These are phyloP conservation scores for Nasonovia ribisnigri DNA, from an alignment of 2,888 invertebrate genomes.

Conservation along the genomic window DNA sequence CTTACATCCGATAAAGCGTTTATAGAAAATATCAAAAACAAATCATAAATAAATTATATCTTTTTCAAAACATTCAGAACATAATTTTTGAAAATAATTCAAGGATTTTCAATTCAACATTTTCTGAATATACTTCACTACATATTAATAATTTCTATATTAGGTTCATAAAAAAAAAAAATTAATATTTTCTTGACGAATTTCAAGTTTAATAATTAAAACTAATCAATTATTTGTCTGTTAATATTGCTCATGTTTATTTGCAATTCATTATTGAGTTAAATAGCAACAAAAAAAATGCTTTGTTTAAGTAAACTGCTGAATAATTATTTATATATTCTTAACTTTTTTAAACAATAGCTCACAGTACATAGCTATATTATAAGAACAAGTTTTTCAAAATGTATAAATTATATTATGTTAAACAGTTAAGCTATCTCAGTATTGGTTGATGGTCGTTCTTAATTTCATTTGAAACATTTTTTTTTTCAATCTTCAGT, in stretches of 20 bases:
- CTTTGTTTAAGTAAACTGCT: background rate
- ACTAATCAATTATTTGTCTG: background rate
- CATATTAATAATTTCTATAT: background rate
- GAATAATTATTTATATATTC: too few relatives aligned
- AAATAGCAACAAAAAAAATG: background rate
- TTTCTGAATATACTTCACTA: background rate
- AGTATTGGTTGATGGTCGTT: background rate
- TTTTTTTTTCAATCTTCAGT: background rate
- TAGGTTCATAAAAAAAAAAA: background rate
- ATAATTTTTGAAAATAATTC: background rate
- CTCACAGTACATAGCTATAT: background rate
- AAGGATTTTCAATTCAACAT: background rate
- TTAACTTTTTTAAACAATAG: too few relatives aligned
- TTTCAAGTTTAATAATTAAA: background rate
- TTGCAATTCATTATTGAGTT: background rate
- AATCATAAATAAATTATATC: background rate
- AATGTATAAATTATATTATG: background rate
- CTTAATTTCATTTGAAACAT: background rate
- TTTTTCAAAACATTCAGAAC: background rate
- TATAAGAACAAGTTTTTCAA: background rate
- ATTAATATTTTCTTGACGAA: too few relatives aligned
- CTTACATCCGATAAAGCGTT: background rate
- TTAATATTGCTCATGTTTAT: background rate
- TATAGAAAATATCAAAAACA: slow-evolving; percentile 1
- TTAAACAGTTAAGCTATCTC: background rate